Conservation (phyloP, 2,113 vertebrate genomes). For the Rhinolophus sinicus region DNA sequence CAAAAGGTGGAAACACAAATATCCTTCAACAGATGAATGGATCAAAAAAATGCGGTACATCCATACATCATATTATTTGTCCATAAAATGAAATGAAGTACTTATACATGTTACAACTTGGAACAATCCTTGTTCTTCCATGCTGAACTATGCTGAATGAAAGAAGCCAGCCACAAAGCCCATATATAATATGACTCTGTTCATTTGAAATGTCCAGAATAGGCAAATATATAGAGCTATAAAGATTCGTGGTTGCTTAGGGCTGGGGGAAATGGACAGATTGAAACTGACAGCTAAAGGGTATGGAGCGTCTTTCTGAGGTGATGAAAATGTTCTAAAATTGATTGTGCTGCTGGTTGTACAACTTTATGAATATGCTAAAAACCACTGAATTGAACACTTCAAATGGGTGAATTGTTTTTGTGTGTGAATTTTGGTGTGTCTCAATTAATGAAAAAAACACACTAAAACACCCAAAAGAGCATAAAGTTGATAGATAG, state of each 20-base stretch:
- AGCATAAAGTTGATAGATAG: not conserved
- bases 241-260: not conserved
- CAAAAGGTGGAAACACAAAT: too few species aligned
- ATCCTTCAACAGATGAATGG: too few species aligned
- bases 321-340: not conserved
- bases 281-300: not conserved
- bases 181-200: not conserved
- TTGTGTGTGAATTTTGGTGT: not conserved
- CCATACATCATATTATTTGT: not conserved
- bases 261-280: not conserved
- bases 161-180: not conserved
- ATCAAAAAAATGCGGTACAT: not conserved
- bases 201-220: too few species aligned
- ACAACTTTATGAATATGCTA: not conserved
- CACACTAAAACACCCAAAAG: not conserved
- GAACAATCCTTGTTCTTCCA: not conserved
- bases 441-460: not conserved
- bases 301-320: not conserved
- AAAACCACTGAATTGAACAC: not conserved
- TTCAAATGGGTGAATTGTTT: not conserved
- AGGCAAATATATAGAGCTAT: not conserved
- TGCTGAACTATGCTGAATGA: not conserved
- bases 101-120: not conserved
- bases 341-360: not conserved
- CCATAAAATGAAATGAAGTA: slow-evolving; percentile 4